Base-by-base conservation (phyloP, 2,888 invertebrate species). In the Napeogenes inachia region DNA sequence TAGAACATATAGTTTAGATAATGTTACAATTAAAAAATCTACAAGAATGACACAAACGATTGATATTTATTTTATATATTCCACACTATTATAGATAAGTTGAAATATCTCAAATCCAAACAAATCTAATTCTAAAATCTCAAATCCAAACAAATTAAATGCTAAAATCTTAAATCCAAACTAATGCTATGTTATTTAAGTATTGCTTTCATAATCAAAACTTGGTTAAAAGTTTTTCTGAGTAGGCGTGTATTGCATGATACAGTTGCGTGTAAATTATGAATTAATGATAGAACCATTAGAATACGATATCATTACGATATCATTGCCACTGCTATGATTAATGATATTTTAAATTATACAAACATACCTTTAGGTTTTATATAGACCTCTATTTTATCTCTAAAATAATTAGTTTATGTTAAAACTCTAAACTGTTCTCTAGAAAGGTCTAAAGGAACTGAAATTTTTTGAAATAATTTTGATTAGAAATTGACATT, bases 201-300 rank as follows among this genome's bases (percentile, higher is more conserved):
- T 21, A 50, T 64, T 12, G 59, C 46, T 35, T 60, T 32, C 54
- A 62, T 42, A 50, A 50, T 50, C 50, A 10, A 4, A 12, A 8
- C 21, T 50, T 50, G 42, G 50, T 50, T 50, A 8, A 21, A 50
- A 30, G 50, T 50, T 64, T 64, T 57, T 68, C 68, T 73, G 70
- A 81, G 76, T 74, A 65, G 66, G 66, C 74, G 75, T 71, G 61
- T 65, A 72, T 68, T 68, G 73, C 72, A 68, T 69, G 73, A 75
- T 73, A 73, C 76, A 75, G 78, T 75, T 75, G 75, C 79, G 75
- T 77, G 73, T 73, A 78, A 80, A 78, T 81, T 79, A 76, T 76
- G 77, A 75, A 80, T 81, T 79, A 78, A 81, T 81, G 75, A 75
- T 68, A 66, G 71, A 71, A 76, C 80, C 79, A 74, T 79, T 75